Conservation (phyloP, 2,888 invertebrate species). For the Luffia ferchaultella region DNA sequence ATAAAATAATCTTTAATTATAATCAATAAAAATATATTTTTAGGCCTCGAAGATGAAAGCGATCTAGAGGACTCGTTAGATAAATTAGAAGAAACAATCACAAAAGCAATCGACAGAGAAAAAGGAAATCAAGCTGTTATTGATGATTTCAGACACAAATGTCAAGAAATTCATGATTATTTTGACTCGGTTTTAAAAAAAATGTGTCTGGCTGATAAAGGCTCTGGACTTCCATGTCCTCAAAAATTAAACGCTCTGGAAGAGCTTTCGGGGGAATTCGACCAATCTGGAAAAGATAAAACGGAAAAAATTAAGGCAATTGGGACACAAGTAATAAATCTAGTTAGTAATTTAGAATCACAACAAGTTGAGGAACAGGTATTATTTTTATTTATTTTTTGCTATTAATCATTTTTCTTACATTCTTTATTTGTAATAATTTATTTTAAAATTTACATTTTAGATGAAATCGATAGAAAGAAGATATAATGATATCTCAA, state of each 20-base stretch:
- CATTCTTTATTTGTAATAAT: constrained; percentile 36
- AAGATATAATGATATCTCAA: constrained; percentile 83
- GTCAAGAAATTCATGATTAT: constrained; percentile 82
- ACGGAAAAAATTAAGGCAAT: constrained; percentile 75
- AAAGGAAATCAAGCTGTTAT: constrained; percentile 79
- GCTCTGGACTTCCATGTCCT: constrained; percentile 81
- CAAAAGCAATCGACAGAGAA: constrained; percentile 77
- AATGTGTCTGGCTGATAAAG: constrained; percentile 84
- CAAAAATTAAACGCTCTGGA: constrained; percentile 80
- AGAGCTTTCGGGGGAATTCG: constrained; percentile 78
- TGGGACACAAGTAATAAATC: constrained; percentile 76
- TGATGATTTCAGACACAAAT: constrained; percentile 77
- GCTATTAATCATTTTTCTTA: constrained; percentile 10
- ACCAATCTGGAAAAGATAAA: constrained; percentile 74
- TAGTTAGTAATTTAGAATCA: constrained; percentile 86
- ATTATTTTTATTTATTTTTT: constrained; percentile 6
- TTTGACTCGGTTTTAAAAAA: constrained; percentile 82
- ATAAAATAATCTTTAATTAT: constrained; percentile 3
- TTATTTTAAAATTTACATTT: constrained; percentile 17
- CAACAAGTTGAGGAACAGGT: constrained; percentile 91
- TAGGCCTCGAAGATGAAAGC: constrained; percentile 70
- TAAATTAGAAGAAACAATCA: constrained; percentile 74
- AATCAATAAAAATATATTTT: constrained; percentile 10
- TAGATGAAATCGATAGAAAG: constrained; percentile 84
- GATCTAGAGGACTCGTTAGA: constrained; percentile 78